phyloP scores from a whole-genome alignment of 2,797 vertebrate species.

The Periparus ater region DNA sequence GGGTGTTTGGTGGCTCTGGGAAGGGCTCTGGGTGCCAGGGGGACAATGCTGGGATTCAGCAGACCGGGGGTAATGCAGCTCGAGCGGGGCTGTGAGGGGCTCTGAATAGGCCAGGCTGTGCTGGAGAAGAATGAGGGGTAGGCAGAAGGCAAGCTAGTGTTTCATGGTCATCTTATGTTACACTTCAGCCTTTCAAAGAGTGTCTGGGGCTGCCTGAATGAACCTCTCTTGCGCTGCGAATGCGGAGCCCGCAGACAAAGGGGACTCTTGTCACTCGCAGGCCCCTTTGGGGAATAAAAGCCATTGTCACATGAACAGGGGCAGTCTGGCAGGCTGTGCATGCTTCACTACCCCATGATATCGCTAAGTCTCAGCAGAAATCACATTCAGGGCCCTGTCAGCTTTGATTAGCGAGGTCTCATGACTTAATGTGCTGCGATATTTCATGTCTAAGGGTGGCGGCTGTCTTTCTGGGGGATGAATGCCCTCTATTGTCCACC shows the following conservation, averaged over 20 bases:
- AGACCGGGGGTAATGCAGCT: slow-evolving; percentile 47
- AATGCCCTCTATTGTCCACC: slow-evolving; percentile 77
- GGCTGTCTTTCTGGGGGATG: slow-evolving; percentile 68
- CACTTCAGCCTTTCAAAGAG: slow-evolving; percentile 79
- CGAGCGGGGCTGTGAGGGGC: slow-evolving; percentile 39
- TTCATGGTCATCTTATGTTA: slow-evolving; percentile 76
- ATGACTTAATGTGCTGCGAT: slow-evolving; percentile 75
- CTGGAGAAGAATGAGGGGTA: slow-evolving; percentile 58
- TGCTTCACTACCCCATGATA: slow-evolving; percentile 76
- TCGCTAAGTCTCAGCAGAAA: slow-evolving; percentile 68
- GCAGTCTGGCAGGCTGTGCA: slow-evolving; percentile 78
- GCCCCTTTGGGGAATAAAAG: slow-evolving; percentile 74
- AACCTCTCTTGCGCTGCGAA: slow-evolving; percentile 69
- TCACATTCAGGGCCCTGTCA: slow-evolving; percentile 77
- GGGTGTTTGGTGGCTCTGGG: too few species aligned
- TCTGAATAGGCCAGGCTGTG: slow-evolving; percentile 69
- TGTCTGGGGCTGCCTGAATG: slow-evolving; percentile 77
- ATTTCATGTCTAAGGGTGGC: slow-evolving; percentile 74
- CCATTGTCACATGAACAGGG: slow-evolving; percentile 78
- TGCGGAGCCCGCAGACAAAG: slow-evolving; percentile 75
- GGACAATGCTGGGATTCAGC: slow-evolving; percentile 67
- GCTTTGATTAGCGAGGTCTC: slow-evolving; percentile 78
- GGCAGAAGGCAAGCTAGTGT: slow-evolving; percentile 74
- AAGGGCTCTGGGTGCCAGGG: not conserved
- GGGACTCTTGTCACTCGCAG: slow-evolving; percentile 78